Evolutionary conservation across 2,113 vertebrate species (phyloP), one percentile per base, ranked within the genome.

Genomic region (Poeciliopsis prolifica): DNA sequence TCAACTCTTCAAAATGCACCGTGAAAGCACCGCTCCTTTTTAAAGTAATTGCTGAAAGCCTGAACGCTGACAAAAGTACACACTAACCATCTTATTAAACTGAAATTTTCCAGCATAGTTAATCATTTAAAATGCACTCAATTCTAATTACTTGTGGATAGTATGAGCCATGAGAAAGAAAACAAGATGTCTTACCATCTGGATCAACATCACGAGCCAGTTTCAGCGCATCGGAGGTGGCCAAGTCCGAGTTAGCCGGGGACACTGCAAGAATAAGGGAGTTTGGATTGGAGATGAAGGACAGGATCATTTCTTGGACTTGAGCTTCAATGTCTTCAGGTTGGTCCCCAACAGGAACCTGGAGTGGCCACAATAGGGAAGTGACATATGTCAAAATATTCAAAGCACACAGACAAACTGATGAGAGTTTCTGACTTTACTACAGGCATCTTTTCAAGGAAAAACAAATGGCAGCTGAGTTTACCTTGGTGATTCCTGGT

Each of bases 401-500:
- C 62, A 63, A 9, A 64, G 67, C 63, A 67, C 48, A 67, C 40
- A 66, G 44, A 69, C 58, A 48, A 28, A 30, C 65, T 51, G 70
- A 74, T 73, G 22, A 48, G 7, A 6, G 6, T 44, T 19, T 44
- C 30, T 81, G 42, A 17, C 42, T 44, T 44, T 14, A 44, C 10
- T 37, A 3, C 0, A 3, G 10, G 10, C 35, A 37, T 37, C 10
- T 37, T 37, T 3, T 37, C 11, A 37, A 37, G 35, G 10, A 37
- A 37, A 37, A 37, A 11, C 35, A 37, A 37, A 37, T 37, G 35
- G 35, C 4, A 3, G 44, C 17, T 48, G 44, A 48, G 35, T 73
- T 77, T 91, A 96, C 95, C 93, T 96, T 96, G 33, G 95, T 95
- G 68, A 96, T 95, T 75, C 95, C 95, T 40, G 95, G 95, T 82